These are phyloP conservation scores for Drosophila dunni DNA, from an alignment of 1,140 invertebrate species.

Conservation along the genomic window DNA sequence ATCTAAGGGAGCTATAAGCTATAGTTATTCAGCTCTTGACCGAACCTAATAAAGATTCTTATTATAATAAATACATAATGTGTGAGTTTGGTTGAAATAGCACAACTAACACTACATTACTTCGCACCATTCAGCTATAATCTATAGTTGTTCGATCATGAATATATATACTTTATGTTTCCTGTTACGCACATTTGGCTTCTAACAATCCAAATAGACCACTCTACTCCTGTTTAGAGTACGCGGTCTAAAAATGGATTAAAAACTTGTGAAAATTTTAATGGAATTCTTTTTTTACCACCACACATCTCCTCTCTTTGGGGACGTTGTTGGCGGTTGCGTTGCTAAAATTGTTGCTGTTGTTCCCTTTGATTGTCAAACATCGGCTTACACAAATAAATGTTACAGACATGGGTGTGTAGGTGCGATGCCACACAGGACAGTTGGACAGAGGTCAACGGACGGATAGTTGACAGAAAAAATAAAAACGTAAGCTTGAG, in stretches of 20 bases:
- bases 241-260: constrained; percentile 49
- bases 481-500: constrained; percentile 40
- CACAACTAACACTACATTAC: too few relatives aligned
- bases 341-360: constrained; percentile 71
- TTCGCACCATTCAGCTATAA: too few relatives aligned
- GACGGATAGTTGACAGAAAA: constrained; percentile 25
- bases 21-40: too few relatives aligned
- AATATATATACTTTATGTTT: too few relatives aligned
- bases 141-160: too few relatives aligned
- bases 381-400: constrained; percentile 77
- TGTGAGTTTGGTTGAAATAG: too few relatives aligned
- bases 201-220: too few relatives aligned
- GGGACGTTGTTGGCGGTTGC: constrained; percentile 55
- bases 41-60: too few relatives aligned
- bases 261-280: constrained; percentile 81
- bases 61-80: too few relatives aligned
- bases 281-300: constrained; percentile 68
- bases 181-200: too few relatives aligned
- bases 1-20: too few relatives aligned
- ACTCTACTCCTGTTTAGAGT: too few relatives aligned
- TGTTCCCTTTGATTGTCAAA: constrained; percentile 76
- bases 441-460: constrained; percentile 17
- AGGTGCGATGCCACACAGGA: constrained; percentile 40
- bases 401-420: constrained; percentile 60
- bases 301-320: constrained; percentile 20